A percentile compares a stretch with the other conserved stretches of the same genome.
Evolutionary conservation across 2,888 invertebrate genomes (phyloP).

Genomic region (Argynnis bischoffii): DNA sequence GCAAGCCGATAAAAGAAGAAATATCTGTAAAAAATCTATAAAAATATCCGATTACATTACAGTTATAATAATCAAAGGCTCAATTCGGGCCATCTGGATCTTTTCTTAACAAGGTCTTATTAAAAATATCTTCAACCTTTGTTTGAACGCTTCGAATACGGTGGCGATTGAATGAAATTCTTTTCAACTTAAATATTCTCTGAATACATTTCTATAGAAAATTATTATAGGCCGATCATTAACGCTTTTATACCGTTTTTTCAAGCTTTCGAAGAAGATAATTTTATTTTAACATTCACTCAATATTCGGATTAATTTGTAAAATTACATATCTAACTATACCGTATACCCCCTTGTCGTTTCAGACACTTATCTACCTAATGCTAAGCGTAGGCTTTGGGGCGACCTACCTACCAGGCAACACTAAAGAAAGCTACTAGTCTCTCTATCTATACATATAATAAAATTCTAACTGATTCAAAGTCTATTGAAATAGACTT

Average conservation of each 20-base stretch:
- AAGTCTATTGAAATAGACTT: too few relatives aligned
- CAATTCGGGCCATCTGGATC: conserved; percentile 22
- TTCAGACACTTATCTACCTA: too few relatives aligned
- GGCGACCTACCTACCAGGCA: too few relatives aligned
- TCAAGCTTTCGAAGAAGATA: too few relatives aligned
- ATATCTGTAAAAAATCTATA: conserved; percentile 3
- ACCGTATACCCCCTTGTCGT: too few relatives aligned
- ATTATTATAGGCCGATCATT: conserved; percentile 18
- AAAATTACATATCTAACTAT: too few relatives aligned
- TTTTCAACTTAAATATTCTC: conserved; percentile 16
- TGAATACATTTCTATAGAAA: conserved; percentile 13
- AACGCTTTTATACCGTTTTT: background rate
- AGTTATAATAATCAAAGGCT: conserved; percentile 16
- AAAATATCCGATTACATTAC: conserved; percentile 15
- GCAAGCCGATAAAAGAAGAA: background rate
- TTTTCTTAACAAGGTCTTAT: conserved; percentile 25
- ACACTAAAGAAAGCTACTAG: too few relatives aligned
- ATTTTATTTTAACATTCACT: too few relatives aligned
- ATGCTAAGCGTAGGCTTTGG: too few relatives aligned
- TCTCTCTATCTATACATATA: too few relatives aligned
- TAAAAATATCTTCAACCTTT: conserved; percentile 26
- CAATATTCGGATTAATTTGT: too few relatives aligned
- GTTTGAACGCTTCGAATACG: conserved; percentile 15
- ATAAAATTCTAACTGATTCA: too few relatives aligned
- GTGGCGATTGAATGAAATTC: conserved; percentile 13